Percentiles rank a stretch among this genome's conserved stretches.
Conservation (phyloP, 2,888 invertebrate species). For the Hedychridium roseum region DNA sequence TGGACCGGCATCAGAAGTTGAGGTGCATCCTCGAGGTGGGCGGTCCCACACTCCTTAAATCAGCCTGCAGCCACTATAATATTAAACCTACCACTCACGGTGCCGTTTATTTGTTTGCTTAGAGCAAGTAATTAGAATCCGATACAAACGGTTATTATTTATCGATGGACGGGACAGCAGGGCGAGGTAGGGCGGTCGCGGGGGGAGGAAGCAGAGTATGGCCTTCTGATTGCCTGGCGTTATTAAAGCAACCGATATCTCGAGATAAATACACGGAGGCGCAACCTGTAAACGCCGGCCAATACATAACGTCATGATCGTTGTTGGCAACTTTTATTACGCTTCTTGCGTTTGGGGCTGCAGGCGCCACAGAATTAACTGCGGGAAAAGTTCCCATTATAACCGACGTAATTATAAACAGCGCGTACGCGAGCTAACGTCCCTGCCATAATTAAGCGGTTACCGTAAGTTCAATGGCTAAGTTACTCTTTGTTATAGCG, state of each 20-base stretch:
- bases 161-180: constrained; percentile 32
- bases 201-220: constrained; percentile 9
- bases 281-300: constrained; percentile 18
- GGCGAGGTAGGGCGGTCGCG: constrained; percentile 4
- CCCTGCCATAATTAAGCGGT: no score
- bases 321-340: constrained; percentile 17
- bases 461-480: no score
- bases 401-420: no score
- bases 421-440: no score
- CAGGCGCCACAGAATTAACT: no score
- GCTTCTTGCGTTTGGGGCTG: no score
- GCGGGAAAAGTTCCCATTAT: no score
- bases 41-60: constrained; percentile 64
- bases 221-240: constrained; percentile 54
- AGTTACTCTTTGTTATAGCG: no score
- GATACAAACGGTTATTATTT: constrained; percentile 62
- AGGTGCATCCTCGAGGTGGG: constrained; percentile 57
- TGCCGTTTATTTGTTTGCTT: constrained; percentile 60
- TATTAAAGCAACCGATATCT: constrained; percentile 53
- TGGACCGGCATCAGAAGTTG: constrained; percentile 41
- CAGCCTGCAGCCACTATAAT: constrained; percentile 56
- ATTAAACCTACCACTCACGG: constrained; percentile 47
- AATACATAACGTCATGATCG: constrained; percentile 30
- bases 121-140: constrained; percentile 63
- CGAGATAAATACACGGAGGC: constrained; percentile 41